Conservation (phyloP, 2,113 vertebrate species). For the Callipepla californica region DNA sequence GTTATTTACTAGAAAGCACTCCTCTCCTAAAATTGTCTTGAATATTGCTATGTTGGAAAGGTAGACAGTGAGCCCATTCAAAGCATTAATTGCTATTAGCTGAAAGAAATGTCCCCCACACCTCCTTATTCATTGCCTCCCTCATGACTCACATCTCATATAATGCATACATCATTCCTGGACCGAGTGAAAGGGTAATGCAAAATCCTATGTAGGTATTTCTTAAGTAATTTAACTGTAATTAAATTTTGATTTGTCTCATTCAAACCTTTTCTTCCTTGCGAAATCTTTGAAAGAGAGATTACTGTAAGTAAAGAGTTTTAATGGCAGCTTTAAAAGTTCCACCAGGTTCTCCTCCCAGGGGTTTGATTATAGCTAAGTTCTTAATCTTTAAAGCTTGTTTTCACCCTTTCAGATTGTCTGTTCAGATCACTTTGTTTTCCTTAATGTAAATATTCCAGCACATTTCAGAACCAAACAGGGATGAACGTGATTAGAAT, state of each 20-base stretch:
- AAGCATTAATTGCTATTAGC: slow-evolving; percentile 1
- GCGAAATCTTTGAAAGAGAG: slow-evolving; percentile 20
- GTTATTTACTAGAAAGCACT: neutral
- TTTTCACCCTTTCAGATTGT: neutral
- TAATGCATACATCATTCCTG: slow-evolving; percentile 1
- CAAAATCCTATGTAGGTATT: slow-evolving; percentile 5
- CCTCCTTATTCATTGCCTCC: neutral
- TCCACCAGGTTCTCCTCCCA: neutral
- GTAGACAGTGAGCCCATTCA: slow-evolving; percentile 8
- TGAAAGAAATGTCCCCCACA: slow-evolving; percentile 16
- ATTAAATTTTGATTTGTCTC: slow-evolving; percentile 59
- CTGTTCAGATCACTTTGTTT: slow-evolving; percentile 51
- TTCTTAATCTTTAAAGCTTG: neutral
- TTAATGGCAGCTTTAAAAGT: neutral
- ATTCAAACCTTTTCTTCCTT: slow-evolving; percentile 14
- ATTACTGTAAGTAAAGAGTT: neutral
- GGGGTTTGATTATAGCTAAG: neutral
- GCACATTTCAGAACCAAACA: slow-evolving; percentile 26
- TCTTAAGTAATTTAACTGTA: slow-evolving; percentile 43
- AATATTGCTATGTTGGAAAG: neutral
- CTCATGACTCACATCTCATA: neutral
- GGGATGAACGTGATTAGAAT: slow-evolving; percentile 56
- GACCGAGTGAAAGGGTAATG: slow-evolving; percentile 7
- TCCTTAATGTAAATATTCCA: slow-evolving; percentile 58
- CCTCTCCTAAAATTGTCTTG: neutral